Base-by-base conservation (phyloP, 2,113 vertebrate genomes). In the Marmota monax region DNA sequence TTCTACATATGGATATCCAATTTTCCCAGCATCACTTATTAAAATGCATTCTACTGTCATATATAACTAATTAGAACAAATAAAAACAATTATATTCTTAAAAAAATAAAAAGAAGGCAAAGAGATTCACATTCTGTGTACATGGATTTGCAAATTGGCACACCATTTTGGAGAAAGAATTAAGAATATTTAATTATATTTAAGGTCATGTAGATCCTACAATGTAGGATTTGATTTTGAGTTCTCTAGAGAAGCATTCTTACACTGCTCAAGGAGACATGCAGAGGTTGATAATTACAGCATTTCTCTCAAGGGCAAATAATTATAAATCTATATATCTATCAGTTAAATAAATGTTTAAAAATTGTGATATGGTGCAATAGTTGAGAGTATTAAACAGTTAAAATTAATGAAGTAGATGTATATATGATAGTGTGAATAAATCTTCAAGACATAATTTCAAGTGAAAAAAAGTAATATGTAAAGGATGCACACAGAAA, bases 141-240 rank as follows among this genome's bases (percentile, higher is more conserved):
- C 45, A 17, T 48, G 14, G 7, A 17, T 78, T 74, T 86, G 32
- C 27, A 90, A 51, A 51, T 48, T 29, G 25, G 14, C 70, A 83
- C 14, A 67, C 3, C 29, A 42, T 34, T 79, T 48, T 91, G 37
- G 29, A 92, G 51, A 96, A 77, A 29, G 63, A 86, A 22, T 45
- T 79, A 84, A 88, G 45, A 85, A 7, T 20, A 92, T 79, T 90
- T 74, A 84, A 72, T 32, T 93, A 88, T 45, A 4, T 42, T 74
- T 61, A 61, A 61, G 23, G 61, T 63, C 9, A 69, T n/a, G 29
- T 11, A 42, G 89, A 29, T 78, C 9, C 45, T 76, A 65, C 34
- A 67, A 56, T 1, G 87, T 9, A 73, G 56, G 78, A 53, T 34
- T 42, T 92, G 32, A 69, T 83, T 45, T 80, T 94, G 25, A 86